These are phyloP conservation scores for Brachionus calyciflorus DNA, from an alignment of 1,140 invertebrate genomes.

Conservation along the genomic window DNA sequence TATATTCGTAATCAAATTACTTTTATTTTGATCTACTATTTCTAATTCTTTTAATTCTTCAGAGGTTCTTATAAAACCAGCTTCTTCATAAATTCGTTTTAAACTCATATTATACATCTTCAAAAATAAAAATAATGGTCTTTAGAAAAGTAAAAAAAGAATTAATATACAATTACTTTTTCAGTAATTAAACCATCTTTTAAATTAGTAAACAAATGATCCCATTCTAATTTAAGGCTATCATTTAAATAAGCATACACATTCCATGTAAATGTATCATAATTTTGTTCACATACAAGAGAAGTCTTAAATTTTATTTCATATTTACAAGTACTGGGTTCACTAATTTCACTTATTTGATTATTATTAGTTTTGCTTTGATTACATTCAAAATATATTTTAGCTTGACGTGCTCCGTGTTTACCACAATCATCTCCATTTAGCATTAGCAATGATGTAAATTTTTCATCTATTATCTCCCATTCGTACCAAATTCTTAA, in stretches of 20 bases:
- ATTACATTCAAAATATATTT: constrained; percentile 24
- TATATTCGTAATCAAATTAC: background rate
- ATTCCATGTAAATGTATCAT: constrained; percentile 11
- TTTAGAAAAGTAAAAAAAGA: background rate
- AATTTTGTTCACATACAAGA: constrained; percentile 25
- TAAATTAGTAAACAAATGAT: background rate
- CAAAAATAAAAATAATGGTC: background rate
- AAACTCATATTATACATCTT: constrained; percentile 34
- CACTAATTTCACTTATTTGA: constrained; percentile 7
- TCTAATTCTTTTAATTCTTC: background rate
- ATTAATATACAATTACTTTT: background rate
- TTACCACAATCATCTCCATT: constrained; percentile 31
- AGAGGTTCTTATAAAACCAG: background rate
- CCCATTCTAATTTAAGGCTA: background rate
- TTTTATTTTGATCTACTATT: background rate
- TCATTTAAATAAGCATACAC: constrained; percentile 29
- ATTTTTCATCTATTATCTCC: constrained; percentile 28
- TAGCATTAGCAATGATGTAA: constrained; percentile 6
- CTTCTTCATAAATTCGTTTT: background rate
- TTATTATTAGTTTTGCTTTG: background rate
- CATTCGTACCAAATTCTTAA: constrained; percentile 38
- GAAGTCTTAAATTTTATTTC: constrained; percentile 9
- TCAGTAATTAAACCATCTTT: background rate
- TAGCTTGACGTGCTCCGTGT: background rate
- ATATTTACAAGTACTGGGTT: constrained; percentile 19